These are phyloP conservation scores for Yoshiicerus persimilis DNA, from an alignment of 1,140 invertebrate species.

Conservation along the genomic window DNA sequence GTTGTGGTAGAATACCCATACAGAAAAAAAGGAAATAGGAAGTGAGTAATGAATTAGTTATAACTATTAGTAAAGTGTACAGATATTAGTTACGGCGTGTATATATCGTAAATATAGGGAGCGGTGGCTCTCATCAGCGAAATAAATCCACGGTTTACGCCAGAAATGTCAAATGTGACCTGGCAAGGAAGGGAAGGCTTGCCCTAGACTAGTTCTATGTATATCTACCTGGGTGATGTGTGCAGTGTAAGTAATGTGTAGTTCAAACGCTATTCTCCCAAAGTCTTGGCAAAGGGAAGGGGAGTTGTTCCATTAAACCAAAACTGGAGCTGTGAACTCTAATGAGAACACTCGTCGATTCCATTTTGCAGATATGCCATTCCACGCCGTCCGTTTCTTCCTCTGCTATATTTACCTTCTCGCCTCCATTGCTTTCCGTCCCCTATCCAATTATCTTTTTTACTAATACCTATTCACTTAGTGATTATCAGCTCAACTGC, in stretches of 20 bases:
- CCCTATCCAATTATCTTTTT: not conserved
- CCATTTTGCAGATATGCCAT: not conserved
- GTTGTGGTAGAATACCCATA: too few species aligned
- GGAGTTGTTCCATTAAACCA: not conserved
- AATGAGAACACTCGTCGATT: not conserved
- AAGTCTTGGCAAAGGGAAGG: not conserved
- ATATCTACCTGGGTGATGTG: not conserved
- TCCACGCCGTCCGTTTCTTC: not conserved
- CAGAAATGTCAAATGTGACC: conserved; percentile 11
- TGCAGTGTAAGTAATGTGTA: not conserved
- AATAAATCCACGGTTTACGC: not conserved
- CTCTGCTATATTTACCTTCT: not conserved
- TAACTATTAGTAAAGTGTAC: too few species aligned
- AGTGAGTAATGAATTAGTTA: too few species aligned
- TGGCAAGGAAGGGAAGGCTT: not conserved
- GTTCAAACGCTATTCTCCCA: not conserved
- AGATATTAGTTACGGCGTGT: too few species aligned
- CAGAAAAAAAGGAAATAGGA: too few species aligned
- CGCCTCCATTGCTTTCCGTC: not conserved
- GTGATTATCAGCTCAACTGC: too few species aligned
- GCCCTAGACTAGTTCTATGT: not conserved
- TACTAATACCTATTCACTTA: too few species aligned
- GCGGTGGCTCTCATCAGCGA: not conserved
- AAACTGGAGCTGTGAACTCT: conserved; percentile 18
- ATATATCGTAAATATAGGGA: too few species aligned